Base-by-base conservation (phyloP, 2,797 vertebrate genomes). In the Phoebastria nigripes region DNA sequence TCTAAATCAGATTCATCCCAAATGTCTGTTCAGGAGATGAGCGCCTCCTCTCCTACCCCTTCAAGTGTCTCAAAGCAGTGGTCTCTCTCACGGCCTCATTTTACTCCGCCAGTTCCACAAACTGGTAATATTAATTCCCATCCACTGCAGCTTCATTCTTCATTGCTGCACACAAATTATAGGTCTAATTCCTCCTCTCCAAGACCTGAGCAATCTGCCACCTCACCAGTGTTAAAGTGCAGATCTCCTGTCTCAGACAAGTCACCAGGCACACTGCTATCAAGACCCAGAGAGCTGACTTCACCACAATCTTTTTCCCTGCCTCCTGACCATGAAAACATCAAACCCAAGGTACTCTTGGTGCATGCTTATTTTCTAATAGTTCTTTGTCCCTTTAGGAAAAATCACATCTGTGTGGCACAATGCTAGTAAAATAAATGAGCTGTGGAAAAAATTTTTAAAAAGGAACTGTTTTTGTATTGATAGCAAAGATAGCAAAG, bases 321-420 rank as follows among this genome's bases (percentile, higher is more conserved):
- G 93, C 49, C 93, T 95, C 61, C 97, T 96, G 98, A 98, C 94
- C 96, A 94, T 95, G 98, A 98, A 95, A 98, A 98, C 98, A 98
- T 98, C 98, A 99, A 98, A 98, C 97, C 98, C 97, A 98, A 99
- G 99, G 99, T 99, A 98, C 94, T 94, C 93, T 81, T 91, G 91
- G 56, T 98, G 97, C 97, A 98, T 98, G 98, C 76, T 96, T 95
- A 71, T 88, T 97, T 96, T 92, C 44, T 95, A 91, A 80, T 73
- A 79, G 59, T 87, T 73, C 76, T 84, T 94, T 90, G 29, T 78
- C 47, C 73, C 44, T 55, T 18, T 54, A 86, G 62, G 62, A 78
- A 78, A 87, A 82, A 62, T 24, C 39, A 29, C 13, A 49, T 24
- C 35, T 6, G 1, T 52, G 19, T 73, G 84, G 39, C 33, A 87